These are phyloP conservation scores for Drosophila mulleri DNA, from an alignment of 2,888 invertebrate genomes.

Conservation along the genomic window DNA sequence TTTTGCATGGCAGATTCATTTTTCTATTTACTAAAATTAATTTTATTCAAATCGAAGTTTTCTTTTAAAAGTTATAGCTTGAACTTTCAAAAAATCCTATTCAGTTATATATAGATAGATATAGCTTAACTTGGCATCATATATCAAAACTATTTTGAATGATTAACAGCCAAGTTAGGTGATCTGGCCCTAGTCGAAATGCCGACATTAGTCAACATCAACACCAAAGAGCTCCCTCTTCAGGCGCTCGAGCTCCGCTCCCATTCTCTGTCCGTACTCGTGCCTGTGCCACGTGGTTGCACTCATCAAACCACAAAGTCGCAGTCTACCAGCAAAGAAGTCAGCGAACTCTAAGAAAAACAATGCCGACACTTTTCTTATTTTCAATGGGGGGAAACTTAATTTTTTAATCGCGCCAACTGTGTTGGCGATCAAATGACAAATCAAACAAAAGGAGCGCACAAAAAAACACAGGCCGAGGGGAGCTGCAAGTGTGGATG, in stretches of 20 bases:
- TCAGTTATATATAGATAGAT: not conserved
- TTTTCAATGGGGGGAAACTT: constrained; percentile 38
- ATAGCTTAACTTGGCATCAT: not conserved
- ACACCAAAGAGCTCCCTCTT: constrained; percentile 15
- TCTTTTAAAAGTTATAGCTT: too few species aligned
- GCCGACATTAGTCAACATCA: constrained; percentile 48
- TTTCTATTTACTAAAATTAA: too few species aligned
- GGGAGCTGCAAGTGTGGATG: constrained; percentile 7
- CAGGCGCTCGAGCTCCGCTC: not conserved
- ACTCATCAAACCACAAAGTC: constrained; percentile 47
- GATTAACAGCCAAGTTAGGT: constrained; percentile 13
- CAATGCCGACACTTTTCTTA: constrained; percentile 42
- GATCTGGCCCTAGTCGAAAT: constrained; percentile 17
- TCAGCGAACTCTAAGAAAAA: constrained; percentile 62
- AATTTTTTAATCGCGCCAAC: constrained; percentile 79
- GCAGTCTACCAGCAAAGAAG: constrained; percentile 40
- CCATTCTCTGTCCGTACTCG: not conserved
- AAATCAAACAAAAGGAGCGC: constrained; percentile 74
- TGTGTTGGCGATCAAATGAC: constrained; percentile 80
- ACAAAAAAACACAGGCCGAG: constrained; percentile 46
- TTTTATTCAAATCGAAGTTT: too few species aligned
- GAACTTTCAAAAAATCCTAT: too few species aligned
- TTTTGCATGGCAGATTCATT: too few species aligned
- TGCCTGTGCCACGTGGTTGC: constrained; percentile 52
- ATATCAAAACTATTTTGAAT: constrained; percentile 10